Conservation (phyloP, 2,797 vertebrate genomes). For the Danio choprae region DNA sequence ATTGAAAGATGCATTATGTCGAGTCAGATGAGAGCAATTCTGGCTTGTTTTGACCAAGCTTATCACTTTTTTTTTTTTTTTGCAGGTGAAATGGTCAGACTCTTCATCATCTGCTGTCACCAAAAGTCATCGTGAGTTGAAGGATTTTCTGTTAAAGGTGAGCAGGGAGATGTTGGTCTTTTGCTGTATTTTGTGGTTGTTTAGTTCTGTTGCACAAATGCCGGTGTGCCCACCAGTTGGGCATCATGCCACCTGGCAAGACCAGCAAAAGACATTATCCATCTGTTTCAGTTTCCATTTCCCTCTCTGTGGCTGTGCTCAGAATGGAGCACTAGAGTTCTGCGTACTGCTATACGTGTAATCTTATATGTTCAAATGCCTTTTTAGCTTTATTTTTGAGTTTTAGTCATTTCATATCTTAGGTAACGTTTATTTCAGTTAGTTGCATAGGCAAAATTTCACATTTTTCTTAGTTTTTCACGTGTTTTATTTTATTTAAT, state of each 20-base stretch:
- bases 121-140: constrained; percentile 60
- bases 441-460: not conserved
- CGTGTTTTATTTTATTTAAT: too few relatives aligned
- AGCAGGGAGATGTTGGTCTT: not conserved
- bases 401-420: not conserved
- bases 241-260: constrained; percentile 1
- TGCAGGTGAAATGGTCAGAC: constrained; percentile 64
- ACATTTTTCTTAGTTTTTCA: too few relatives aligned
- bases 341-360: not conserved
- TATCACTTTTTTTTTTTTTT: not conserved
- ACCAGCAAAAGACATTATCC: constrained; percentile 2
- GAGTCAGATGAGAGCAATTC: not conserved
- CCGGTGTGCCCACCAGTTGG: not conserved
- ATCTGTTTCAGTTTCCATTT: not conserved
- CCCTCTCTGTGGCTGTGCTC: not conserved
- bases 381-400: not conserved
- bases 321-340: not conserved
- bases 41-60: not conserved
- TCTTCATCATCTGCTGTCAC: constrained; percentile 57
- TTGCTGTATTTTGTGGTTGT: constrained; percentile 10
- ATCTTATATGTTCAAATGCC: too few relatives aligned
- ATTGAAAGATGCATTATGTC: not conserved
- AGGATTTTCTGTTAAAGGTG: constrained; percentile 63
- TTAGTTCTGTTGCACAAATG: not conserved
- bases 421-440: not conserved